phyloP scores from a whole-genome alignment of 2,113 vertebrate species.

The Tychaedon coryphoeus region DNA sequence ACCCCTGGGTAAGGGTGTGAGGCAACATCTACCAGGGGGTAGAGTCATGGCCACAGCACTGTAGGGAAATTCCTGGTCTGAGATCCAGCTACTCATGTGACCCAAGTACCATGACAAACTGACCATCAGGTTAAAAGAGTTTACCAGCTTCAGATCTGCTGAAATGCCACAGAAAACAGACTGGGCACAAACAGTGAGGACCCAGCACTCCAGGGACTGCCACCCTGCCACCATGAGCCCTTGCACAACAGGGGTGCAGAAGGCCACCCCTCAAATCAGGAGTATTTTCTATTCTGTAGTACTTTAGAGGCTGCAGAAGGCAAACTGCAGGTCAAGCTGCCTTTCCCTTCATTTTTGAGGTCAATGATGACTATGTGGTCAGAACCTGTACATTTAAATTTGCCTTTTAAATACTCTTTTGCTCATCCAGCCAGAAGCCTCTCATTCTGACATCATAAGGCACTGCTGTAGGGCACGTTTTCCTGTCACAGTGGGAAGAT shows the following conservation, averaged over 20 bases:
- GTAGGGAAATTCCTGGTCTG: background rate
- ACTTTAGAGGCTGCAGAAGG: background rate
- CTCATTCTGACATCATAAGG: slow-evolving; percentile 20
- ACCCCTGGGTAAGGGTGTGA: background rate
- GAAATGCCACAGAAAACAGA: background rate
- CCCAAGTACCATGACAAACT: background rate
- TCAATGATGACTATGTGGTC: background rate
- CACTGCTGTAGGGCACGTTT: background rate
- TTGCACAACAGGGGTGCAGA: background rate
- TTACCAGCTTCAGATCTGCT: background rate
- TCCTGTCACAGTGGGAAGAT: slow-evolving; percentile 13
- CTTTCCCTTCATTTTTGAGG: background rate
- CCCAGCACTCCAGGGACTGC: background rate
- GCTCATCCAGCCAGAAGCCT: slow-evolving; percentile 3
- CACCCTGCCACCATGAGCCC: rapidly evolving
- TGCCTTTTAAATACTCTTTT: background rate
- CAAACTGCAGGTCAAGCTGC: background rate
- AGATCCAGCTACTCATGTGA: background rate
- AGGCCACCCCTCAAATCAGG: background rate
- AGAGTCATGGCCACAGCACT: background rate
- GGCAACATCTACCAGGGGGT: background rate
- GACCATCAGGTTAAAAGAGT: background rate
- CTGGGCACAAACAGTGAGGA: background rate
- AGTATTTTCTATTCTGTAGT: background rate
- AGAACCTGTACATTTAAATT: background rate